Evolutionary conservation across 1,140 invertebrate species (phyloP), one percentile per base, ranked within the genome.

Genomic region (Sitophilus oryzae): DNA sequence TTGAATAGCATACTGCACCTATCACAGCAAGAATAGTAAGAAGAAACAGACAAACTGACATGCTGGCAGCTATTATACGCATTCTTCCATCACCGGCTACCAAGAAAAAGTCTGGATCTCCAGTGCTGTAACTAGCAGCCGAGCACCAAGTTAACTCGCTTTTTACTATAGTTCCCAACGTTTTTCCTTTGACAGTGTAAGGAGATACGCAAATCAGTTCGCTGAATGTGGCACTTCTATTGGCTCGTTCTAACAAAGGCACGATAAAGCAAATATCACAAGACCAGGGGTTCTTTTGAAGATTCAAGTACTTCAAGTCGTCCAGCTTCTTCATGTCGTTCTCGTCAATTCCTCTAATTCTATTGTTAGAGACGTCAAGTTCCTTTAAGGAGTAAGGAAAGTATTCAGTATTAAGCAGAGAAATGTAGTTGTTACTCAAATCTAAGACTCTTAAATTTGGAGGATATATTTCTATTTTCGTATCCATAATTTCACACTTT

Each of bases 211-310:
- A 83, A 35, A 71, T 71, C 2, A 79, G 63, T 16, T 72, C 68
- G 15, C 73, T 70, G 41, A 79, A 68, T 1, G 73, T 72, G 0
- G 64, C 61, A 59, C 79, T 79, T 5, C 75, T 60, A 56, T 81
- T 79, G 0, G 75, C 73, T 15, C 74, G 74, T 48, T 74, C 34
- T 1, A 83, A 60, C 75, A 82, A 76, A 2, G 74, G 75, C 11
- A 73, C 73, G 6, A 77, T 78, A 44, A 78, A 76, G 63, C 85
- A 87, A 59, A 79, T 71, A 66, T 85, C 82, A 64, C 84, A 87
- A 2, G 76, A 73, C 82, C 83, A 86, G 3, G 77, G 78, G 69
- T 86, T 86, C 15, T 74, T 74, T 20, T 81, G 73, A 52, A 86
- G 64, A 60, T 77, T 73, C 0, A 85, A 61, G 14, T 69, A 68